Evolutionary conservation across 2,888 invertebrate genomes (phyloP).

Genomic region (Drosophila kuntzei): DNA sequence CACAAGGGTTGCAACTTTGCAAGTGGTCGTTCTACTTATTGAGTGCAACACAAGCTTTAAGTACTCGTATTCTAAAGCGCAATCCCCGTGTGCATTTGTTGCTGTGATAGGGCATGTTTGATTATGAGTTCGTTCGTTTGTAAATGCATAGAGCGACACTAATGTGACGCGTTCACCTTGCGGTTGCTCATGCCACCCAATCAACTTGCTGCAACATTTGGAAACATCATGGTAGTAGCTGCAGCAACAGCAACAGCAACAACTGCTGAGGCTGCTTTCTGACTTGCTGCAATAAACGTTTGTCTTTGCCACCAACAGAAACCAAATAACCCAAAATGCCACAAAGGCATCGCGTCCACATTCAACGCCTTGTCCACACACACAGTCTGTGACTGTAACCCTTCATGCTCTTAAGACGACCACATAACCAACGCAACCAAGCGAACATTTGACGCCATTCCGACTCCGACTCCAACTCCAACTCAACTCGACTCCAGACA

Average conservation of each 20-base stretch:
- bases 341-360: conserved; percentile 38
- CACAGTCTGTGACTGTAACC: conserved; percentile 26
- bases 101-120: background rate
- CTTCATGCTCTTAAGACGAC: conserved; percentile 65
- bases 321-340: conserved; percentile 46
- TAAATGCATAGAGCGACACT: conserved; percentile 46
- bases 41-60: conserved; percentile 57
- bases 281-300: conserved; percentile 14
- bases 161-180: conserved; percentile 62
- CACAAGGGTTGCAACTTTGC: conserved; percentile 18
- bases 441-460: conserved; percentile 52
- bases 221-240: conserved; percentile 22
- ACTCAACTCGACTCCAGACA: conserved; percentile 16
- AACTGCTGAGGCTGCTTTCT: background rate
- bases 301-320: conserved; percentile 33
- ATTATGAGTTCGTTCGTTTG: conserved; percentile 5
- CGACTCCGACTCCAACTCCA: background rate
- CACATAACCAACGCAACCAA: conserved; percentile 54
- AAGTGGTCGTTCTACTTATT: conserved; percentile 38
- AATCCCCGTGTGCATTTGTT: conserved; percentile 1
- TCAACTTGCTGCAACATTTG: conserved; percentile 26
- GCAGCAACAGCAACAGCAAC: conserved; percentile 18
- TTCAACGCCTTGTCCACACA: conserved; percentile 18
- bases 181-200: conserved; percentile 52
- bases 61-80: conserved; percentile 9